Conservation (phyloP, 2,888 invertebrate species). For the Thereva unica region DNA sequence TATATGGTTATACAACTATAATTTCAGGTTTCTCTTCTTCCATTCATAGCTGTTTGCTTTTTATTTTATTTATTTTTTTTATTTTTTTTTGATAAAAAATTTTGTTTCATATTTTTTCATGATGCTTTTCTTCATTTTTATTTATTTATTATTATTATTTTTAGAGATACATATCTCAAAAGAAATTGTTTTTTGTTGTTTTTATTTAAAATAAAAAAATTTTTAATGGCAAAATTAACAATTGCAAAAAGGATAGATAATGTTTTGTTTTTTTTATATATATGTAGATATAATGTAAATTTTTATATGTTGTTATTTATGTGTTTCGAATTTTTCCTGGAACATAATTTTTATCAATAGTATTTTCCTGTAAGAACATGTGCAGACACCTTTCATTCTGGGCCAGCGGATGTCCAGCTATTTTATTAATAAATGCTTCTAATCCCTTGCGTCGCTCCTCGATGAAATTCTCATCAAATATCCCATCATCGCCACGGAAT, state of each 20-base stretch:
- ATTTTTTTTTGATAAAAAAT: too few species aligned
- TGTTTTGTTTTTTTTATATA: too few species aligned
- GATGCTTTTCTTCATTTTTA: too few species aligned
- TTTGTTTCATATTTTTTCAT: too few species aligned
- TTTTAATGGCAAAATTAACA: too few species aligned
- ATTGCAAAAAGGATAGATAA: too few species aligned
- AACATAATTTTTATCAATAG: constrained; percentile 98
- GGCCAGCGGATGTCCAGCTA: constrained; percentile 97
- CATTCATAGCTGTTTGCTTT: too few species aligned
- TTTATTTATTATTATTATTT: too few species aligned
- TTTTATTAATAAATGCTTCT: constrained; percentile 98
- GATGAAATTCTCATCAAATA: constrained; percentile 99
- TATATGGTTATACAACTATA: constrained; percentile 9
- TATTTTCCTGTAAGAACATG: constrained; percentile 97
- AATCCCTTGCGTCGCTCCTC: constrained; percentile 97
- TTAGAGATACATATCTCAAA: too few species aligned
- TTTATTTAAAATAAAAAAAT: too few species aligned
- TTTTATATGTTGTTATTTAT: constrained; percentile 60
- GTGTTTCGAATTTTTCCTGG: constrained; percentile 98
- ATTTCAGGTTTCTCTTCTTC: constrained; percentile 2
- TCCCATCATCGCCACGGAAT: constrained; percentile 97
- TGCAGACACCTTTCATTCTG: constrained; percentile 99
- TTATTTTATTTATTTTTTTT: too few species aligned
- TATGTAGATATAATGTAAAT: constrained; percentile 1
- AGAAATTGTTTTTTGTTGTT: too few species aligned